phyloP scores from a whole-genome alignment of 2,888 invertebrate genomes.

The Romanomermis culicivorax region DNA sequence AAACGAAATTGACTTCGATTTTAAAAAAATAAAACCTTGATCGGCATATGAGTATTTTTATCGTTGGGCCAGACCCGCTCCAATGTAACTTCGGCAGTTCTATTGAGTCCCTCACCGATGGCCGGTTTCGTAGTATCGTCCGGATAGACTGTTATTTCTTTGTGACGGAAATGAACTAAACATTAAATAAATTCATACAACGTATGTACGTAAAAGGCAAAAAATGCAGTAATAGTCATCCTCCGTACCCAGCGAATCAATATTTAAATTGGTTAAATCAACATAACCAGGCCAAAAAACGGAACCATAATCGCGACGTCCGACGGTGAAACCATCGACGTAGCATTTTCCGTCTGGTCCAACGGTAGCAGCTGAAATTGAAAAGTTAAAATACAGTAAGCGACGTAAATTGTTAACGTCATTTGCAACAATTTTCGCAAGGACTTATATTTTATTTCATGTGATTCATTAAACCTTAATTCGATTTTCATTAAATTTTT shows the following conservation, averaged over 20 bases:
- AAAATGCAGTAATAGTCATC: no score
- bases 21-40: no score
- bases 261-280: slow-evolving; percentile 28
- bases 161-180: slow-evolving; percentile 59
- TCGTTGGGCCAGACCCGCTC: slow-evolving; percentile 84
- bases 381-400: neutral
- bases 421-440: neutral
- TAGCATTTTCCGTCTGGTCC: slow-evolving; percentile 1
- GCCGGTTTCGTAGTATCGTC: slow-evolving; percentile 68
- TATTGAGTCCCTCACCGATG: slow-evolving; percentile 50
- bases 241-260: slow-evolving; percentile 13
- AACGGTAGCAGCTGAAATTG: neutral
- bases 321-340: slow-evolving; percentile 31
- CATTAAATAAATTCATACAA: neutral
- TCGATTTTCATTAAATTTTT: no score
- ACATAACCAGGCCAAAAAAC: slow-evolving; percentile 33
- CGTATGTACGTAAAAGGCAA: neutral
- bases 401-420: neutral
- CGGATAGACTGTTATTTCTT: slow-evolving; percentile 84
- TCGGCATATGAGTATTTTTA: slow-evolving; percentile 52
- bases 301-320: slow-evolving; percentile 33
- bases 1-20: no score
- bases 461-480: no score
- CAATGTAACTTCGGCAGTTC: slow-evolving; percentile 55
- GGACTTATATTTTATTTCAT: neutral